phyloP scores from a whole-genome alignment of 2,797 vertebrate species.

The Chrysocyon brachyurus region DNA sequence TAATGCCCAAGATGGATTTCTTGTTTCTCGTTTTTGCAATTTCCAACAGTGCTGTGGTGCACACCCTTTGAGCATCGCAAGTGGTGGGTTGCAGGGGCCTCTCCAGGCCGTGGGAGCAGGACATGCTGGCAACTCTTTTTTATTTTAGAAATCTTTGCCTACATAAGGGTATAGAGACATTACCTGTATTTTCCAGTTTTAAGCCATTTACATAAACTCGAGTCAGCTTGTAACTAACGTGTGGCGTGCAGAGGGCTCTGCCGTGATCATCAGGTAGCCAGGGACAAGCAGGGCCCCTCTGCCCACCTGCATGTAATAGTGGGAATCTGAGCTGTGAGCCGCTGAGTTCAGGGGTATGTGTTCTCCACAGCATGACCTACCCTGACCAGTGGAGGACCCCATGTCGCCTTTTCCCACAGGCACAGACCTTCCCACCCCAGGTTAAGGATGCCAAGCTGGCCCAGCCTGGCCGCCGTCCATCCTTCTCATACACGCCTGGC shows the following conservation, averaged over 20 bases:
- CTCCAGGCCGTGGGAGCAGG: not conserved
- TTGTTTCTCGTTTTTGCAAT: not conserved
- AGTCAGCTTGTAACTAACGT: not conserved
- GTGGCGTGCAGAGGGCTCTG: not conserved
- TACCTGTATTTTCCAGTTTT: not conserved
- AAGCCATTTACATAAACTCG: not conserved
- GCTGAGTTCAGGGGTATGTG: not conserved
- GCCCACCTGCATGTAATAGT: not conserved
- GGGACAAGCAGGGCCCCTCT: not conserved
- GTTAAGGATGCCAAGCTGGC: not conserved
- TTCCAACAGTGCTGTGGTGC: not conserved
- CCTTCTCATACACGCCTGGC: not conserved
- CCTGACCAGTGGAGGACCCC: not conserved
- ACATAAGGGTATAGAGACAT: not conserved
- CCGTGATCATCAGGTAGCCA: not conserved
- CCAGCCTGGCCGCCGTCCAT: not conserved
- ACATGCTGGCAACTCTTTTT: not conserved
- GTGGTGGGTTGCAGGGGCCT: not conserved
- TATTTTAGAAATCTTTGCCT: not conserved
- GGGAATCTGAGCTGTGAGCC: slow-evolving; percentile 61
- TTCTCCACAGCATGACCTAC: slow-evolving; percentile 27
- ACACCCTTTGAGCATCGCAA: not conserved
- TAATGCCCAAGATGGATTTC: not conserved
- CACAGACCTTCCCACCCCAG: not conserved
- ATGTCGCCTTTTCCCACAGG: not conserved